Conservation (phyloP, 2,797 vertebrate species). For the Rhadinocentrus ornatus region DNA sequence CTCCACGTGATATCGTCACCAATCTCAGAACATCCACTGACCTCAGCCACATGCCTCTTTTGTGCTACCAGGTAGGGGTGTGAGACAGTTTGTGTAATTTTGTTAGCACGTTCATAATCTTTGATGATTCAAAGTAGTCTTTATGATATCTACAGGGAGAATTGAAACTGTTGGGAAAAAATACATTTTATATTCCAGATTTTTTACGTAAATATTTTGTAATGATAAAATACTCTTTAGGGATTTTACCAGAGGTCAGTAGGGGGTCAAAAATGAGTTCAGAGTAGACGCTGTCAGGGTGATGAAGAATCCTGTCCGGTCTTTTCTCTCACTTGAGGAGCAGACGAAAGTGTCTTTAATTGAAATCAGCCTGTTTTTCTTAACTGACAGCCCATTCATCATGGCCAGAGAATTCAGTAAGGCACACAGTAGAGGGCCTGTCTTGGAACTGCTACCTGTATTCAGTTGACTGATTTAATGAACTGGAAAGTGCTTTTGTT, state of each 20-base stretch:
- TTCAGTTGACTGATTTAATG: conserved; percentile 85
- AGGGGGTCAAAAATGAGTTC: conserved; percentile 75
- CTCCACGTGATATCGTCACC: conserved; percentile 55
- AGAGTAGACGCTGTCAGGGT: conserved; percentile 66
- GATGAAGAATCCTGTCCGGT: conserved; percentile 72
- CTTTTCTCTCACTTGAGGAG: conserved; percentile 79
- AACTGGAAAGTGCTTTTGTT: conserved; percentile 85
- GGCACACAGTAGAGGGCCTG: conserved; percentile 82
- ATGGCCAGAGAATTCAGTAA: conserved; percentile 81
- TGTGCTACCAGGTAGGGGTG: conserved; percentile 26
- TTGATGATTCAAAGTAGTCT: neutral
- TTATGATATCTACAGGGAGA: neutral
- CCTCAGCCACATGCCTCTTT: conserved; percentile 29
- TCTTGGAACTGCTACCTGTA: conserved; percentile 82
- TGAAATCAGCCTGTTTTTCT: conserved; percentile 90
- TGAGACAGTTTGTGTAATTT: conserved; percentile 27
- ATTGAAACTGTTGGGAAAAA: neutral
- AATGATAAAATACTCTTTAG: conserved; percentile 29
- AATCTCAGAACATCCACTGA: conserved; percentile 48
- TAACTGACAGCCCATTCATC: conserved; percentile 91
- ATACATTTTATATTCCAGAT: neutral
- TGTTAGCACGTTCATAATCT: conserved; percentile 11
- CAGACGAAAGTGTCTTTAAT: conserved; percentile 84
- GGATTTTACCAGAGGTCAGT: conserved; percentile 60
- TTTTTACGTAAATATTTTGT: conserved; percentile 23